phyloP scores from a whole-genome alignment of 2,888 invertebrate species.

The Resseliella maxima region DNA sequence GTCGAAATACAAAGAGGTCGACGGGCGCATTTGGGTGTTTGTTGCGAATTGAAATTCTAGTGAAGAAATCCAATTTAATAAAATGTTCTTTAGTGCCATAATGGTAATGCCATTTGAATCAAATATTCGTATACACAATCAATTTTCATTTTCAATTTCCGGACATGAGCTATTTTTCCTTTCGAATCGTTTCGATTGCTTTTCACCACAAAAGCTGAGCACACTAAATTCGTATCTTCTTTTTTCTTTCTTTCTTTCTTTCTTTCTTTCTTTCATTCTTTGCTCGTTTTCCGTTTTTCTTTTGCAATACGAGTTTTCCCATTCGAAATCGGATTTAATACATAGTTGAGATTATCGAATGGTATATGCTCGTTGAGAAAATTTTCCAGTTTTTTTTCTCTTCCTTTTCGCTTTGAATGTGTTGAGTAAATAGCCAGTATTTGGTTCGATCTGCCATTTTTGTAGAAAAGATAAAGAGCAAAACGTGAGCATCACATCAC shows the following conservation, averaged over 20 bases:
- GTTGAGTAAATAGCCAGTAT: neutral
- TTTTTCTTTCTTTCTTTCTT: neutral
- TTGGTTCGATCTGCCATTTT: neutral
- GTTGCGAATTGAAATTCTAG: neutral
- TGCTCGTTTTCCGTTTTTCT: neutral
- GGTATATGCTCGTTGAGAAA: neutral
- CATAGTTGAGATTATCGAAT: neutral
- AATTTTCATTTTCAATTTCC: constrained; percentile 29
- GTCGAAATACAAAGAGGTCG: neutral
- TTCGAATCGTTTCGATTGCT: constrained; percentile 34
- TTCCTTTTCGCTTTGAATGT: neutral
- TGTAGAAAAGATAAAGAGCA: constrained; percentile 51
- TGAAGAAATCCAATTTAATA: constrained; percentile 43
- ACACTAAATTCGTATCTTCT: neutral
- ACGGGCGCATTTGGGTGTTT: neutral
- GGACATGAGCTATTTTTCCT: constrained; percentile 32
- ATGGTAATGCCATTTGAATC: constrained; percentile 19
- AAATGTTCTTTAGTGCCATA: constrained; percentile 17
- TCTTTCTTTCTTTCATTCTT: neutral
- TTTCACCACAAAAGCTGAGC: constrained; percentile 8
- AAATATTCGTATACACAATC: constrained; percentile 12
- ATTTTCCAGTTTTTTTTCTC: neutral
- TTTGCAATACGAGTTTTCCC: neutral
- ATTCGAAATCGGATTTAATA: constrained; percentile 1
- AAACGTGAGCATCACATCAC: constrained; percentile 52